Base-by-base conservation (phyloP, 2,888 invertebrate species). In the Druceiella hillmani region DNA sequence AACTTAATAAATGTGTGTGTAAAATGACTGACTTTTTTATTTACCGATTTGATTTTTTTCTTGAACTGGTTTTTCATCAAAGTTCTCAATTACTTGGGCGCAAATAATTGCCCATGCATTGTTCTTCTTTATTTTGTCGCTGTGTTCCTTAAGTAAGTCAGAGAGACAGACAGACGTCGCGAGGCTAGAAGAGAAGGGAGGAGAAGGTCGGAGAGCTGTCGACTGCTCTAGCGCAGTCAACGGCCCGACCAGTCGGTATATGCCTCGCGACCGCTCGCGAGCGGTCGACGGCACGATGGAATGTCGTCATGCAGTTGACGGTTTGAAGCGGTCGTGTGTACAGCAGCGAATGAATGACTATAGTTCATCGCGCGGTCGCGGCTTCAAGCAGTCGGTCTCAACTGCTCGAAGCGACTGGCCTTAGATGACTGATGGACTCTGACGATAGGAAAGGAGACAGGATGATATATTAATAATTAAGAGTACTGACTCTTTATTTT, bases 41-140 rank as follows among this genome's bases (percentile, higher is more conserved):
- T 44, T 26, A 45, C 46, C 45, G 31, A 49, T 41, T 47, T 43
- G 12, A 43, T 33, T 45, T 38, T 41, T 46, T 40, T 43, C 45
- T 40, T 36, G 25, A 37, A n/a, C 10, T 40, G 48, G 9, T 47
- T 47, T 45, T 47, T 47, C 44, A 42, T 48, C 33, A 47, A 44
- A 48, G 45, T 50, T 49, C 38, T 49, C 46, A 45, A 45, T 13
- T 44, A 45, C 40, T 47, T 49, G 41, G 36, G 41, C 45, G 40
- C 48, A 50, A 48, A 46, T 45, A 46, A 41, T 43, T 50, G 47
- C 45, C 48, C 46, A 50, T 46, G 49, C 46, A 45, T 40, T 46
- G 20, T 48, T 46, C 31, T 47, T 49, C 45, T 49, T 46, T 45
- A 45, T 48, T 47, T 44, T 47, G 42, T 47, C 44, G 38, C 45